A percentile compares a stretch with the other conserved stretches of the same genome.
phyloP scores from a whole-genome alignment of 1,140 invertebrate species.

The Leguminivora glycinivorella region DNA sequence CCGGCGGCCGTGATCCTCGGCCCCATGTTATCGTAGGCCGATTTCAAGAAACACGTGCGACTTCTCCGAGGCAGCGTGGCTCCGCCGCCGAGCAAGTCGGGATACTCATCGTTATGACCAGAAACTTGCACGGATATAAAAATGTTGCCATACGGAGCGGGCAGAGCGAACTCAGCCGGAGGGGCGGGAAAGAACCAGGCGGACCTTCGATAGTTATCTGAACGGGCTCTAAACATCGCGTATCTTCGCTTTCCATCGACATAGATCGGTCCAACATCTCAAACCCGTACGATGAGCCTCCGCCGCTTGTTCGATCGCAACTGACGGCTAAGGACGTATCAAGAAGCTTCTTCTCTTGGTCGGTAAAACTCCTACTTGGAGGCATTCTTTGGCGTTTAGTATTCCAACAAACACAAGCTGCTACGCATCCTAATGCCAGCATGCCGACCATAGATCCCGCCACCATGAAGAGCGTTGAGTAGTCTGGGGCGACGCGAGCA shows the following conservation, averaged over 20 bases:
- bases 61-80: slow-evolving; percentile 60
- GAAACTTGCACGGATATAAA: slow-evolving; percentile 74
- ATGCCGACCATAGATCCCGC: slow-evolving; percentile 63
- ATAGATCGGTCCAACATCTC: slow-evolving; percentile 78
- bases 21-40: slow-evolving; percentile 92
- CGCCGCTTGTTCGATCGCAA: slow-evolving; percentile 81
- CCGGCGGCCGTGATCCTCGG: slow-evolving; percentile 91
- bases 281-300: slow-evolving; percentile 80
- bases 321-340: slow-evolving; percentile 87
- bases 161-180: slow-evolving; percentile 70
- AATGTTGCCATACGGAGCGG: slow-evolving; percentile 72
- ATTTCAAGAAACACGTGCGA: slow-evolving; percentile 69
- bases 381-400: slow-evolving; percentile 80
- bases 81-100: slow-evolving; percentile 71
- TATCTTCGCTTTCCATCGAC: slow-evolving; percentile 69
- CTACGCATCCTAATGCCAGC: slow-evolving; percentile 61
- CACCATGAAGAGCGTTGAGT: slow-evolving; percentile 67
- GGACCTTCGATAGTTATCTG: slow-evolving; percentile 89
- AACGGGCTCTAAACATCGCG: slow-evolving; percentile 65
- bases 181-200: slow-evolving; percentile 72
- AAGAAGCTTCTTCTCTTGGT: slow-evolving; percentile 91
- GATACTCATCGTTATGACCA: slow-evolving; percentile 76
- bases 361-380: slow-evolving; percentile 88
- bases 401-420: slow-evolving; percentile 66
- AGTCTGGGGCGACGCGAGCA: slow-evolving; percentile 63